Evolutionary conservation across 1,140 invertebrate species (phyloP).

Genomic region (Euura lappo): DNA sequence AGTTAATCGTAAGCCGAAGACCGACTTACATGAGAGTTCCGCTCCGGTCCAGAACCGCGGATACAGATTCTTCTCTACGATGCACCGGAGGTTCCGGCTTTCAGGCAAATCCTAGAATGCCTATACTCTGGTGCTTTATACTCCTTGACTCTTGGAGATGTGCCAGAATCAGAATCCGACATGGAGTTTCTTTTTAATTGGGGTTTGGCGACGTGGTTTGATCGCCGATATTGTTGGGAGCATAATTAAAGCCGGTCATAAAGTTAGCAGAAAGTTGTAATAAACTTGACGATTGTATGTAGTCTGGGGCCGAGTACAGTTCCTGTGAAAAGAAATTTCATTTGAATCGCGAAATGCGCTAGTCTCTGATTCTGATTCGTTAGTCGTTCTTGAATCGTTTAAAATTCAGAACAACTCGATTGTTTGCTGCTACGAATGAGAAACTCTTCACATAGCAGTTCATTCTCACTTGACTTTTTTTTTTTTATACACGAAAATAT

Average conservation of each 20-base stretch:
- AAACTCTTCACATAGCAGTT: neutral
- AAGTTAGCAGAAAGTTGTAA: neutral
- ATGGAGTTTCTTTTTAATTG: neutral
- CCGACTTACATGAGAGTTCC: constrained; percentile 2
- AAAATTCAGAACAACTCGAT: neutral
- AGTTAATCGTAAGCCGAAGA: constrained; percentile 7
- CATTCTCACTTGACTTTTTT: neutral
- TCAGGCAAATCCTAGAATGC: no score
- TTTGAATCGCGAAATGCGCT: neutral
- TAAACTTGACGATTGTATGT: neutral
- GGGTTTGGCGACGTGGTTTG: neutral
- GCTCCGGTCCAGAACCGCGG: neutral
- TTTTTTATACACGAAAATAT: neutral
- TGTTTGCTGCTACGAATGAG: neutral
- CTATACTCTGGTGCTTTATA: no score
- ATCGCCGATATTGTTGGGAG: neutral
- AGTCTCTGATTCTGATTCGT: neutral
- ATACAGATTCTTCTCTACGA: neutral
- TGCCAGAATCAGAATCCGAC: no score
- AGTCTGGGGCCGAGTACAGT: neutral
- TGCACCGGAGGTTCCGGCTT: no score
- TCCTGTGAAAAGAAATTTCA: neutral
- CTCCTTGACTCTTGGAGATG: no score
- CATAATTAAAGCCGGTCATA: neutral
- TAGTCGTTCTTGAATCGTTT: neutral